phyloP scores from a whole-genome alignment of 2,888 invertebrate species.

The Macaria liturata region DNA sequence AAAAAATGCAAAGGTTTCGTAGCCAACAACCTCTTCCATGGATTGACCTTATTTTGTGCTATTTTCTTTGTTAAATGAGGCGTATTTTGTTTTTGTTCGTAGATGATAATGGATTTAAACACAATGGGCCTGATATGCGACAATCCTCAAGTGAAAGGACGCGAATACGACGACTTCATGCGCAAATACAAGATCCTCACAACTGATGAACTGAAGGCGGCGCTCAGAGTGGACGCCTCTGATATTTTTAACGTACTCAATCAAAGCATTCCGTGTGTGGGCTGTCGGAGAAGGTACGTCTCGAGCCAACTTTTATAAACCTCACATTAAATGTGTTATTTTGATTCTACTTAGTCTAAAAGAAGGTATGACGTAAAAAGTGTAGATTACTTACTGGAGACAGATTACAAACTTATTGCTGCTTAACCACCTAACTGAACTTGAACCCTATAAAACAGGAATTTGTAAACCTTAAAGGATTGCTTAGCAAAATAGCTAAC shows the following conservation, averaged over 20 bases:
- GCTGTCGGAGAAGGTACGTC: conserved; percentile 93
- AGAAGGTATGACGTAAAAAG: neutral
- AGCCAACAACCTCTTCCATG: conserved; percentile 62
- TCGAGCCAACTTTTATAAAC: neutral
- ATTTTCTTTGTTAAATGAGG: conserved; percentile 61
- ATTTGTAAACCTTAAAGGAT: no score
- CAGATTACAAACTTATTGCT: no score
- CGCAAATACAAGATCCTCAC: conserved; percentile 91
- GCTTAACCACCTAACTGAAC: no score
- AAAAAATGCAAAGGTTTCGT: conserved; percentile 55
- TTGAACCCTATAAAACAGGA: no score
- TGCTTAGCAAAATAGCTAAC: no score
- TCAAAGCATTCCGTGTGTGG: conserved; percentile 97
- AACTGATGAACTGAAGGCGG: conserved; percentile 89
- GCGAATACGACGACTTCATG: conserved; percentile 93
- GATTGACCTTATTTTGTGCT: conserved; percentile 73
- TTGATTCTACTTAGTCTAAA: neutral
- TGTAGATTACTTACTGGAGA: no score
- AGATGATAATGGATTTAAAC: conserved; percentile 97
- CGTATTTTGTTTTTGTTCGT: conserved; percentile 55
- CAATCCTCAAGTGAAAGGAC: conserved; percentile 90
- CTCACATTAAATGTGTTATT: no score
- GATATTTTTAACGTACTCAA: conserved; percentile 93
- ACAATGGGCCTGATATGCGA: conserved; percentile 93
- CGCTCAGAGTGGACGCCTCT: conserved; percentile 91